Evolutionary conservation across 1,140 invertebrate species (phyloP).

Genomic region (Potamilus streckersoni): DNA sequence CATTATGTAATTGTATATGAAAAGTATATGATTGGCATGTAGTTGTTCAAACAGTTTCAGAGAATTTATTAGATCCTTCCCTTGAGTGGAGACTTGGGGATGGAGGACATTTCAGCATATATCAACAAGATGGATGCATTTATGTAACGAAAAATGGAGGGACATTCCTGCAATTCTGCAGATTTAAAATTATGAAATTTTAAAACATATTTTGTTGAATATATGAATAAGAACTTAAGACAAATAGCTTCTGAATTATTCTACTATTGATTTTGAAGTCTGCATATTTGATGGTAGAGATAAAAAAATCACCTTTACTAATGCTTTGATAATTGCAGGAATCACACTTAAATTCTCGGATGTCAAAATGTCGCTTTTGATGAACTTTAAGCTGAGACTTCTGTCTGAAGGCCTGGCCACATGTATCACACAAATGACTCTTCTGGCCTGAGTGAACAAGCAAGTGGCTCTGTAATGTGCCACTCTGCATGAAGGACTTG

Average conservation of each 20-base stretch:
- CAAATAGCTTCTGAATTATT: not conserved
- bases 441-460: conserved; percentile 64
- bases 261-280: not conserved
- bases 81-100: no score
- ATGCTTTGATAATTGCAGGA: conserved; percentile 58
- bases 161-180: no score
- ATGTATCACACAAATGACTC: conserved; percentile 64
- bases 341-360: conserved; percentile 56
- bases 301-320: conserved; percentile 55
- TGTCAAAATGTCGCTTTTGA: conserved; percentile 60
- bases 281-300: not conserved
- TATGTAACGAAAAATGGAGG: no score
- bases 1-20: no score
- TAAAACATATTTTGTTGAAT: no score
- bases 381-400: conserved; percentile 59
- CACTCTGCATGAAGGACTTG: conserved; percentile 61
- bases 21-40: no score
- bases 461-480: conserved; percentile 65
- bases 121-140: no score
- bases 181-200: no score
- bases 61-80: no score
- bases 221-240: not conserved
- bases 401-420: conserved; percentile 67
- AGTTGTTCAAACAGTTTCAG: no score
- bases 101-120: no score